These are phyloP conservation scores for Crenuchus spilurus DNA, from an alignment of 2,797 vertebrate genomes.

Conservation along the genomic window DNA sequence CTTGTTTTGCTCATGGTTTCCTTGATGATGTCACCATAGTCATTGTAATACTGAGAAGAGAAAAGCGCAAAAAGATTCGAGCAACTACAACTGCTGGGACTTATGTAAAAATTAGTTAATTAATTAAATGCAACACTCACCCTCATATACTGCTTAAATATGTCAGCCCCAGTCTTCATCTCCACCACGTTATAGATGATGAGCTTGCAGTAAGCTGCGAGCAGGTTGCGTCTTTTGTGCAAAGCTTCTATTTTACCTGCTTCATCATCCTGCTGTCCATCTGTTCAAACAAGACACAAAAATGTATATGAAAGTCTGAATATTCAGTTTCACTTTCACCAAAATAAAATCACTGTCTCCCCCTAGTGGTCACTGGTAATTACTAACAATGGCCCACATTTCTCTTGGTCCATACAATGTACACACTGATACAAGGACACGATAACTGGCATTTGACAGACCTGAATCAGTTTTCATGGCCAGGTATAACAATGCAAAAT, in stretches of 20 bases:
- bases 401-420: not conserved
- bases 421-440: not conserved
- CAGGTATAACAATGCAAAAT: not conserved
- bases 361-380: slow-evolving; percentile 28
- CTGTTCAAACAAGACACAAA: slow-evolving; percentile 62
- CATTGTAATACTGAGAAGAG: slow-evolving; percentile 93
- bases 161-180: slow-evolving; percentile 98
- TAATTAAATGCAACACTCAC: slow-evolving; percentile 68
- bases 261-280: slow-evolving; percentile 98
- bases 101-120: not conserved
- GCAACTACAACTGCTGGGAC: not conserved
- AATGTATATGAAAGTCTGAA: not conserved
- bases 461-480: not conserved
- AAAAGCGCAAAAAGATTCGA: not conserved
- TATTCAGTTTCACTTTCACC: not conserved
- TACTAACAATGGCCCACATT: not conserved
- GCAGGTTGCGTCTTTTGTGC: slow-evolving; percentile 97
- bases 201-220: slow-evolving; percentile 97
- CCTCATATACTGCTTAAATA: slow-evolving; percentile 99
- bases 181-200: slow-evolving; percentile 99
- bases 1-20: slow-evolving; percentile 99
- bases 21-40: slow-evolving; percentile 99
- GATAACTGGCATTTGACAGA: not conserved
- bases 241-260: slow-evolving; percentile 98
- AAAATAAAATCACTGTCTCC: not conserved